A percentile compares a stretch with the other conserved stretches of the same genome.
Conservation (phyloP, 2,888 invertebrate species). For the Troglohyphantes excavatus region DNA sequence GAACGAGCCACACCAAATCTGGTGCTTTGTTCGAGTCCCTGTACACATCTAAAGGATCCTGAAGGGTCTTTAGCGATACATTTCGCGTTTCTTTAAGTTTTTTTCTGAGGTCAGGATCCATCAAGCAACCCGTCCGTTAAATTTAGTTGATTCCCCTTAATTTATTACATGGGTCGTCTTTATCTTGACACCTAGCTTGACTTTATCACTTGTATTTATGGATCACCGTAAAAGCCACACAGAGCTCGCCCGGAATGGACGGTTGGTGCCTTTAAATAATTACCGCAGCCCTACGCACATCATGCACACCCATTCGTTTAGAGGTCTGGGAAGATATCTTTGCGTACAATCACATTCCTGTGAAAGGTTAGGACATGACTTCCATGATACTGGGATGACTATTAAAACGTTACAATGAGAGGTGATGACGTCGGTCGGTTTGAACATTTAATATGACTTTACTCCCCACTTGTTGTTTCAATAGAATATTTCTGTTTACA, state of each 20-base stretch:
- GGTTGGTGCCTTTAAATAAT: constrained; percentile 31
- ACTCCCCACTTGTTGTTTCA: no score
- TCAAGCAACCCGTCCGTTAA: constrained; percentile 60
- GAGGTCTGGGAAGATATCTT: not conserved
- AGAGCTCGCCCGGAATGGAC: not conserved
- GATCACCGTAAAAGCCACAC: constrained; percentile 44
- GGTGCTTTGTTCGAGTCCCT: not conserved
- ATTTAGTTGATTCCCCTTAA: constrained; percentile 62
- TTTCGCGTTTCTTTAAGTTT: not conserved
- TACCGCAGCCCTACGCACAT: constrained; percentile 30
- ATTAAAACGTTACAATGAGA: not conserved
- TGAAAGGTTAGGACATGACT: not conserved
- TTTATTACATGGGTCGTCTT: constrained; percentile 54
- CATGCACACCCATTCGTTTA: constrained; percentile 10
- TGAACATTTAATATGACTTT: no score
- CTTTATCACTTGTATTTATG: constrained; percentile 67
- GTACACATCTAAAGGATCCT: constrained; percentile 4
- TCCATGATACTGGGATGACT: no score
- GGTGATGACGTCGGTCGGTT: no score
- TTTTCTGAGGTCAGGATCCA: constrained; percentile 42
- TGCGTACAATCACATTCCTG: not conserved
- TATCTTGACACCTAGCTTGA: constrained; percentile 61
- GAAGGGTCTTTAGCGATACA: constrained; percentile 35
- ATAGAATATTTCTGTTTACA: no score
- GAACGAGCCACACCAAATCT: constrained; percentile 19